Evolutionary conservation across 2,113 vertebrate species (phyloP), one percentile per base, ranked within the genome.

Genomic region (Aptenodytes patagonicus): DNA sequence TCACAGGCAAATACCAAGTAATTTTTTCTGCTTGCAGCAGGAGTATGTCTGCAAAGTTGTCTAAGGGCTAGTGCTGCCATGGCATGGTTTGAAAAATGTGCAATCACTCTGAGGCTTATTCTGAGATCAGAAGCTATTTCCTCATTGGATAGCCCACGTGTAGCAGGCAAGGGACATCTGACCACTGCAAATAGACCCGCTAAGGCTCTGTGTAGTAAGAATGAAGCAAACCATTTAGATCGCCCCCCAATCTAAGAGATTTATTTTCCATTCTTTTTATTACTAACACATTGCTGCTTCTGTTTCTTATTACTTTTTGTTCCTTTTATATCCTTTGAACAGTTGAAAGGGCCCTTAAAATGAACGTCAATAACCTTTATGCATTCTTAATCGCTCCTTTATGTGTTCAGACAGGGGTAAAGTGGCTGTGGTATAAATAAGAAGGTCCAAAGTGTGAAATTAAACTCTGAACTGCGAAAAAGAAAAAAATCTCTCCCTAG

Each of bases 261-360:
- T 17, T 68, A 44, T 62, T 61, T 38, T 4, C 6, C 21, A 4
- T 38, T 83, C 29, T 73, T 92, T 68, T 81, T 69, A 36, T 44
- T 75, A 25, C 46, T 79, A 49, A 42, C 0, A 0, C 31, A 44
- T 29, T 75, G 16, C 47, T 88, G 61, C 32, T 77, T 82, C 78
- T 93, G 82, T 42, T 94, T 90, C 52, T 64, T 52, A 88, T 87
- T 90, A 79, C 25, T 68, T 17, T 71, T 38, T 64, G n/a, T n/a
- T 93, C 47, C 47, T 51, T 90, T 88, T 57, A 57, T 69, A 69
- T 47, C 47, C 57, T 52, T 72, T 69, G 49, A 80, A 52, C 17
- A 88, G 62, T 80, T 91, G 70, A 93, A 96, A 95, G 71, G 17
- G 17, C 57, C 38, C 32, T 72, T 93, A 80, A 94, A 90, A 31